These are phyloP conservation scores for Eunapius fragilis DNA, from an alignment of 37 sponge, comb jelly and placozoan genomes.

Conservation along the genomic window DNA sequence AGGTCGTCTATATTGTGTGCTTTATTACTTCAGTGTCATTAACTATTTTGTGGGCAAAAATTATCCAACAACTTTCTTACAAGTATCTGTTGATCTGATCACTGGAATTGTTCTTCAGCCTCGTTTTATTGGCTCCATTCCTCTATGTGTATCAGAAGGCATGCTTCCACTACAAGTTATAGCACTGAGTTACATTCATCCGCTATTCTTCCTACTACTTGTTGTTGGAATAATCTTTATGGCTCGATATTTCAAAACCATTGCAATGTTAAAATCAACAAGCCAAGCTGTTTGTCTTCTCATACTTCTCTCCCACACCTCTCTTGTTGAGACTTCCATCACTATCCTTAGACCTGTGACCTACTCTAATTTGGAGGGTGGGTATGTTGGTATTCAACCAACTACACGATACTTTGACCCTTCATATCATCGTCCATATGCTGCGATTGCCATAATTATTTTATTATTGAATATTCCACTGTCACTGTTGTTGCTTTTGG, in stretches of 20 bases:
- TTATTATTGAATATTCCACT: slow-evolving; percentile 8
- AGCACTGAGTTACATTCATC: slow-evolving; percentile 11
- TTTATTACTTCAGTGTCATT: slow-evolving; percentile 56
- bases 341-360: slow-evolving; percentile 3
- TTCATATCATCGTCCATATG: slow-evolving; percentile 35
- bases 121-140: slow-evolving; percentile 2
- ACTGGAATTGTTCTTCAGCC: slow-evolving; percentile 24
- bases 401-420: slow-evolving; percentile 9
- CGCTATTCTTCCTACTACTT: slow-evolving; percentile 5
- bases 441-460: slow-evolving; percentile 38
- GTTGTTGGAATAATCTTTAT: slow-evolving; percentile 1
- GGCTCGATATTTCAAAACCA: no score
- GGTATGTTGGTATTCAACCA: slow-evolving; percentile 13
- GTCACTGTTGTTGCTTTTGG: slow-evolving; percentile 15
- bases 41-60: slow-evolving; percentile 2
- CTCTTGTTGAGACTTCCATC: slow-evolving; percentile 8
- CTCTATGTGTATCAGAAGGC: background rate
- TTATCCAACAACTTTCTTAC: background rate
- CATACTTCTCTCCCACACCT: slow-evolving; percentile 9
- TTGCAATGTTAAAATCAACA: background rate
- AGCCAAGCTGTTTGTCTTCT: slow-evolving; percentile 38
- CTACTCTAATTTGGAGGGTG: background rate
- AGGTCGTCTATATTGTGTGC: slow-evolving; percentile 40
- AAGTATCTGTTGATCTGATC: background rate
- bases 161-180: background rate